Evolutionary conservation across 2,797 vertebrate genomes (phyloP), one percentile per base, ranked within the genome.

Genomic region (Cryptoprocta ferox): DNA sequence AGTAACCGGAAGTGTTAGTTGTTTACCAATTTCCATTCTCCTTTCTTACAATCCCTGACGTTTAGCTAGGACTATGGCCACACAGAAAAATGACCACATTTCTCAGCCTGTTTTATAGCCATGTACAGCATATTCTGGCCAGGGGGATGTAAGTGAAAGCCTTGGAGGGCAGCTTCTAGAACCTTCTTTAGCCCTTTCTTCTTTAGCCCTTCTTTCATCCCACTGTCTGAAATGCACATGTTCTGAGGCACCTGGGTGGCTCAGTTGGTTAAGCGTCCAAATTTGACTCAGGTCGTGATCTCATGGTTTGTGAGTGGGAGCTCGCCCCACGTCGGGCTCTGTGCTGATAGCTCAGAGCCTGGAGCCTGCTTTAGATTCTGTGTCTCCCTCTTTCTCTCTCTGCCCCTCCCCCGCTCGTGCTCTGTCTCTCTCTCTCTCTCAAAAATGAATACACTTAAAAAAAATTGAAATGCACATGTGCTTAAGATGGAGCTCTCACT

Each of bases 101-200:
- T 21, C 68, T 75, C 19, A 78, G 83, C 7, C n/a, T 26, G 53
- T n/a, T 95, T 66, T 76, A 70, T 61, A 82, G 63, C 21, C 42
- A 73, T 1, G 5, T 2, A 18, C 6, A 48, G 76, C 56, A 35
- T 30, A 21, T 28, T 93, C 79, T 88, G 76, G 71, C 30, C 89
- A 92, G 86, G 93, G 8, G 21, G 5, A 30, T n/a, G 5, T 35
- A 30, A 56, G 30, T 28, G 16, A 68, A 96, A 96, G 42, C 37
- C 42, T 48, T 32, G 6, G 24, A 7, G 19, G 32, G n/a, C 53
- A 97, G 50, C 14, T 96, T 95, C 89, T 83, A 93, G 91, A 95
- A 92, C 19, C 26, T 90, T 96, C 76, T 45, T 80, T 53, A 78
- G 87, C 18, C 30, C 26, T 92, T 85, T 59, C 21, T 81, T 83